phyloP scores from a whole-genome alignment of 2,113 vertebrate genomes.

The Crotalus horridus region DNA sequence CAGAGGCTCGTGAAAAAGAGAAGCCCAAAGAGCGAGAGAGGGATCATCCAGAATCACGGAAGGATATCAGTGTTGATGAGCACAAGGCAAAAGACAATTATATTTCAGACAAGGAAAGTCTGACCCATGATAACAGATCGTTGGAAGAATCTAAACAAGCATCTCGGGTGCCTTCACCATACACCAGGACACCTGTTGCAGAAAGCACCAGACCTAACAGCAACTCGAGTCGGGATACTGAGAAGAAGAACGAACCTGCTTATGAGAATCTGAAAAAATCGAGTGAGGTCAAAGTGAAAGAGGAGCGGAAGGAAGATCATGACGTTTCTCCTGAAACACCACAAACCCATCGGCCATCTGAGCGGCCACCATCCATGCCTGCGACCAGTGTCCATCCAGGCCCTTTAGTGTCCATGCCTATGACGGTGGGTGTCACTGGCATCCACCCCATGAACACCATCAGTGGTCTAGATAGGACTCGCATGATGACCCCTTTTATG shows the following conservation, averaged over 20 bases:
- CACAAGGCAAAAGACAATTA: constrained; percentile 91
- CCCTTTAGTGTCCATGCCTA: constrained; percentile 79
- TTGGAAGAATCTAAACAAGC: constrained; percentile 84
- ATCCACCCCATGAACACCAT: constrained; percentile 92
- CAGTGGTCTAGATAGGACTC: constrained; percentile 89
- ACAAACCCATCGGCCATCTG: constrained; percentile 71
- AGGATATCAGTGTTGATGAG: constrained; percentile 83
- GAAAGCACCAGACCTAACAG: constrained; percentile 75
- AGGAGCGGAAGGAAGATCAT: constrained; percentile 91
- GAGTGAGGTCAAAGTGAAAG: constrained; percentile 92
- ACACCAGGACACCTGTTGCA: constrained; percentile 71
- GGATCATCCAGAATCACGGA: constrained; percentile 86
- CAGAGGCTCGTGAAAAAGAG: constrained; percentile 84
- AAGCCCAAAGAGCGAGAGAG: constrained; percentile 83
- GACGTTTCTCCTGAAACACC: constrained; percentile 78
- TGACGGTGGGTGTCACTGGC: constrained; percentile 86
- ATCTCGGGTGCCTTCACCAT: constrained; percentile 84
- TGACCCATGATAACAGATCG: constrained; percentile 76
- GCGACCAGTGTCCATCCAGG: constrained; percentile 76
- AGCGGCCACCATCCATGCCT: constrained; percentile 66
- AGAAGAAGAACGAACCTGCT: constrained; percentile 81
- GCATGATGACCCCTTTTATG: constrained; percentile 95
- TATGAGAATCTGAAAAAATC: constrained; percentile 88
- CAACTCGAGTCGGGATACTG: constrained; percentile 79
- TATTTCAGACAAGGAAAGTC: constrained; percentile 81